Evolutionary conservation across 1,140 invertebrate genomes (phyloP).

Genomic region (Cheumatopsyche charites): DNA sequence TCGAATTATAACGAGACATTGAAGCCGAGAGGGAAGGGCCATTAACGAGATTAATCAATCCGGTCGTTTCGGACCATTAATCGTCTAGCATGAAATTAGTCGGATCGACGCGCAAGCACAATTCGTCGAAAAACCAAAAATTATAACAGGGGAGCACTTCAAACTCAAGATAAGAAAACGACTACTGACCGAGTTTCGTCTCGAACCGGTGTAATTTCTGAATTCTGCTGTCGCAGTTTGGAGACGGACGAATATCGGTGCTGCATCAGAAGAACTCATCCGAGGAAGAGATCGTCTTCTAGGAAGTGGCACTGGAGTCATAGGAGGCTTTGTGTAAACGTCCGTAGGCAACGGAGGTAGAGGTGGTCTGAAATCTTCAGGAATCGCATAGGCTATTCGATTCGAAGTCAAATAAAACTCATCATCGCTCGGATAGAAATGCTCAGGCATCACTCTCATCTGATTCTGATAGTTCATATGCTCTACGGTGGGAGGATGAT

Average conservation of each 20-base stretch:
- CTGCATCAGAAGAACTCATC: conserved; percentile 5
- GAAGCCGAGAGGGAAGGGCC: not conserved
- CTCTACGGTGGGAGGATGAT: conserved; percentile 32
- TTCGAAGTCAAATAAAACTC: conserved; percentile 27
- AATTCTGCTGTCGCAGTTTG: conserved; percentile 28
- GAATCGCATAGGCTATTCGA: conserved; percentile 3
- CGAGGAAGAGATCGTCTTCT: conserved; percentile 36
- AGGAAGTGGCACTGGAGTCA: conserved; percentile 29
- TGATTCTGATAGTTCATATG: conserved; percentile 27
- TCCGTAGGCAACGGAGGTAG: not conserved
- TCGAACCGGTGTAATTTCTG: conserved; percentile 23
- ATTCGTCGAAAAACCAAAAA: not conserved
- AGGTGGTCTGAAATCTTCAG: conserved; percentile 13
- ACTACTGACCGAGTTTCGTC: conserved; percentile 40
- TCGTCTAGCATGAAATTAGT: conserved; percentile 8
- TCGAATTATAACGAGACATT: not conserved
- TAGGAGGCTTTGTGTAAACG: conserved; percentile 32
- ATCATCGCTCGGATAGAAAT: conserved; percentile 12
- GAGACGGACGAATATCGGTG: conserved; percentile 32
- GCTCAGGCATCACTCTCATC: conserved; percentile 5
- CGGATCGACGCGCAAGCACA: conserved; percentile 5
- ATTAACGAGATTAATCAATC: conserved; percentile 20
- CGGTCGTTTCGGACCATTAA: not conserved
- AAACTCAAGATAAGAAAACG: not conserved
- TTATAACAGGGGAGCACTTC: not conserved